Conservation (phyloP, 2,797 vertebrate genomes). For the Alauda arvensis region DNA sequence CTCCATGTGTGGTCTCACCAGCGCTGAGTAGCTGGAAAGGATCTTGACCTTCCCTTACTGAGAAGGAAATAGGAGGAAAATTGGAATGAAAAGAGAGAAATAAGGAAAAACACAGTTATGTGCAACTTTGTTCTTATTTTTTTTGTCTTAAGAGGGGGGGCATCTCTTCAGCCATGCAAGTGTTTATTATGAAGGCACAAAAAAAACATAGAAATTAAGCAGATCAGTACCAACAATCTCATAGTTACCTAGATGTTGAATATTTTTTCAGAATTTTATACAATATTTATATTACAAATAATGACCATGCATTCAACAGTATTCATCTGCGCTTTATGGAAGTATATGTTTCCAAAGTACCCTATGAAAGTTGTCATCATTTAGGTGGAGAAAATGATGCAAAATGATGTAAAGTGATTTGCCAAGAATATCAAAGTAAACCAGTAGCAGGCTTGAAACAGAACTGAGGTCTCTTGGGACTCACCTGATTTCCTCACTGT, state of each 20-base stretch:
- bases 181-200: background rate
- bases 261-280: background rate
- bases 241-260: background rate
- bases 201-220: background rate
- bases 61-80: background rate
- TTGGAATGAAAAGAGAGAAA: background rate
- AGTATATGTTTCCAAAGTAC: background rate
- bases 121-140: background rate
- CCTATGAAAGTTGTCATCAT: background rate
- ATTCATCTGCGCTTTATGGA: background rate
- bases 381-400: background rate
- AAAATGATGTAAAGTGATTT: background rate
- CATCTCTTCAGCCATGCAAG: background rate
- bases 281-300: background rate
- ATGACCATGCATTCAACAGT: background rate
- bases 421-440: background rate
- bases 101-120: background rate
- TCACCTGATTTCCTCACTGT: background rate
- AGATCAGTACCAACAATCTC: background rate
- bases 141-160: background rate
- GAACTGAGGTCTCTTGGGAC: background rate
- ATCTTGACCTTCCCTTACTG: background rate
- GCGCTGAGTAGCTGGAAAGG: background rate
- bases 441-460: background rate
- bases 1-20: background rate